Evolutionary conservation across 2,888 invertebrate species (phyloP).

Genomic region (Thereva unica): DNA sequence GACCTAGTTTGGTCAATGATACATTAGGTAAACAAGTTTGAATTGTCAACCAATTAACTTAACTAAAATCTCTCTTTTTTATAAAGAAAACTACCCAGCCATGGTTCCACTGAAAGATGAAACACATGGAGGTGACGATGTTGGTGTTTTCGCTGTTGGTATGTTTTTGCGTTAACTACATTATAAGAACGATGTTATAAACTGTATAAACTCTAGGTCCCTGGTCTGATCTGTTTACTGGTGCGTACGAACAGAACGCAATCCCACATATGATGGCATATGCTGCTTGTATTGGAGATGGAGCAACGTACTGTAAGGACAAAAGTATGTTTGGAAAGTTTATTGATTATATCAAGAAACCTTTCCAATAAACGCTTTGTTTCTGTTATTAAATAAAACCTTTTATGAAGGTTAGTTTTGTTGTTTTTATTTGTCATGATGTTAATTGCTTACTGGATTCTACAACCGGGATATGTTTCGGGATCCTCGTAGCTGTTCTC

Average conservation of each 20-base stretch:
- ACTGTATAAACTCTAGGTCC: background rate
- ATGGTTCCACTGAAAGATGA: conserved; percentile 66
- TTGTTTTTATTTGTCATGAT: too few relatives aligned
- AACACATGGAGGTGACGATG: conserved; percentile 80
- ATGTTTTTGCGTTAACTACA: too few relatives aligned
- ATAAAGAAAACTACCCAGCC: conserved; percentile 62
- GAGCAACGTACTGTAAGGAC: background rate
- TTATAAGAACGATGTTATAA: too few relatives aligned
- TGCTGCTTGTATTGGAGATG: conserved; percentile 3
- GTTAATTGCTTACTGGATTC: too few relatives aligned
- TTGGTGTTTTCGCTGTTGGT: conserved; percentile 70
- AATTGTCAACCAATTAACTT: background rate
- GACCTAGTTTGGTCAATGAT: conserved; percentile 45
- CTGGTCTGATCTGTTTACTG: conserved; percentile 1
- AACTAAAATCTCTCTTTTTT: conserved; percentile 36
- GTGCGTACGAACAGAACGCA: background rate
- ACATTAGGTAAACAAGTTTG: conserved; percentile 34
- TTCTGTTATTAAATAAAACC: too few relatives aligned
- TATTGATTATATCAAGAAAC: too few relatives aligned
- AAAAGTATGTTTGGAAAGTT: too few relatives aligned
- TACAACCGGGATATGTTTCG: too few relatives aligned
- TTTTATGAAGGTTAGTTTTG: too few relatives aligned
- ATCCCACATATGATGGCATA: background rate
- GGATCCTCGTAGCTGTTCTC: too few relatives aligned
- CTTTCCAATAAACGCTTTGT: too few relatives aligned